Percentiles rank a stretch among this genome's conserved stretches.
Evolutionary conservation across 2,888 invertebrate species (phyloP).

Genomic region (Cheilosia soror): DNA sequence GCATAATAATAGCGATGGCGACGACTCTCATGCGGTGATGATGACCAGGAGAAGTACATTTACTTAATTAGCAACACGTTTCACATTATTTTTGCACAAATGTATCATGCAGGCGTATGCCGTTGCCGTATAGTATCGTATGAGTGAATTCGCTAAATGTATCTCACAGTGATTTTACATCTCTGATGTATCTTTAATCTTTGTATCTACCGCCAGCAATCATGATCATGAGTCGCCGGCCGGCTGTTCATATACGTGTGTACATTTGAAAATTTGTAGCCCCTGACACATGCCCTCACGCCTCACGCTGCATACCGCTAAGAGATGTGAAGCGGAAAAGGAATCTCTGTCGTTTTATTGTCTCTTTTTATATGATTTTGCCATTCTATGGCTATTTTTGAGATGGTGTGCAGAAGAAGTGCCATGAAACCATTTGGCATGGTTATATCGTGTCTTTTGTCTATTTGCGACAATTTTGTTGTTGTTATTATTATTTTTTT

Average conservation of each 20-base stretch:
- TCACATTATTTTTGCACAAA: constrained; percentile 55
- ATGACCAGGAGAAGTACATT: constrained; percentile 68
- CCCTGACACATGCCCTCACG: constrained; percentile 4
- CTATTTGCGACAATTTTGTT: constrained; percentile 48
- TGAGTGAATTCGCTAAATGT: constrained; percentile 14
- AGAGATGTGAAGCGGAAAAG: constrained; percentile 40
- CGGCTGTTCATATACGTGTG: constrained; percentile 46
- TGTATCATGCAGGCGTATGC: constrained; percentile 28
- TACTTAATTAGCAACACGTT: constrained; percentile 74
- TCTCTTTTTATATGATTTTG: constrained; percentile 54
- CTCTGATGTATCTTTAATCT: constrained; percentile 35
- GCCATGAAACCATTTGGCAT: constrained; percentile 65
- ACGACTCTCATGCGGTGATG: constrained; percentile 33
- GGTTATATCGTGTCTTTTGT: constrained; percentile 53
- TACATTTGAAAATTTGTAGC: constrained; percentile 31
- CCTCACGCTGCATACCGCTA: constrained; percentile 33
- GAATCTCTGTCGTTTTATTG: constrained; percentile 31
- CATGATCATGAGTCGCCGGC: constrained; percentile 19
- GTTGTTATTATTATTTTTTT: neutral
- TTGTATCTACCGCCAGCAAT: constrained; percentile 56
- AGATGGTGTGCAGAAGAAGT: constrained; percentile 7
- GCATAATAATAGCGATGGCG: constrained; percentile 6
- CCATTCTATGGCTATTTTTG: constrained; percentile 33
- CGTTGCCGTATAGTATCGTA: no score
- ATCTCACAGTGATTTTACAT: constrained; percentile 31